These are phyloP conservation scores for Rhea americana DNA, from an alignment of 2,113 vertebrate genomes.

Conservation along the genomic window DNA sequence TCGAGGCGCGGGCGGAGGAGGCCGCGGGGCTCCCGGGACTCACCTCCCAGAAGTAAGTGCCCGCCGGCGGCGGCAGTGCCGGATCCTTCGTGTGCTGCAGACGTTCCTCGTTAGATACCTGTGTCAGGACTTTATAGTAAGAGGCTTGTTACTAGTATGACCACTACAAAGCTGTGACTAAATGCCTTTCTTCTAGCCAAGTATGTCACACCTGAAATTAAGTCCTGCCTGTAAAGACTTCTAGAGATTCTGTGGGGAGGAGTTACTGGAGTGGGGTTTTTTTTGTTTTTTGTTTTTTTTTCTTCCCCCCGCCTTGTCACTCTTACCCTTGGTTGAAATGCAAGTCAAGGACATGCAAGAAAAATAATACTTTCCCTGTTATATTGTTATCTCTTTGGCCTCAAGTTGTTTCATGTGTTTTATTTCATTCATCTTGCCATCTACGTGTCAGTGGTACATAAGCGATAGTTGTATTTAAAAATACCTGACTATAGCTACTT, in stretches of 20 bases:
- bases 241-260: accelerated
- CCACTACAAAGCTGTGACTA: background rate
- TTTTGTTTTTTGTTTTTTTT: too few species aligned
- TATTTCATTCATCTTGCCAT: too few species aligned
- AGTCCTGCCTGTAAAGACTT: background rate
- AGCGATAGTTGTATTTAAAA: too few species aligned
- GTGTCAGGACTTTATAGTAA: too few species aligned
- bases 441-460: too few species aligned
- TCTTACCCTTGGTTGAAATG: too few species aligned
- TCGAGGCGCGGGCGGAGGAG: slow-evolving; percentile 77
- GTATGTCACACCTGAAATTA: background rate
- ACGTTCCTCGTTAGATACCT: too few species aligned
- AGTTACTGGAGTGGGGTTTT: too few species aligned
- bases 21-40: slow-evolving; percentile 71
- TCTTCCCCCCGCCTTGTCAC: too few species aligned
- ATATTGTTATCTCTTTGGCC: too few species aligned
- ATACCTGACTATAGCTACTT: accelerated
- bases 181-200: background rate
- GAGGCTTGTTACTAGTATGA: background rate
- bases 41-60: slow-evolving; percentile 79
- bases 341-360: background rate
- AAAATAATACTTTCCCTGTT: background rate
- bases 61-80: too few species aligned
- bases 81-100: background rate
- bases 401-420: too few species aligned